Evolutionary conservation across 2,113 vertebrate genomes (phyloP), one percentile per base, ranked within the genome.

Genomic region (Poeciliopsis prolifica): DNA sequence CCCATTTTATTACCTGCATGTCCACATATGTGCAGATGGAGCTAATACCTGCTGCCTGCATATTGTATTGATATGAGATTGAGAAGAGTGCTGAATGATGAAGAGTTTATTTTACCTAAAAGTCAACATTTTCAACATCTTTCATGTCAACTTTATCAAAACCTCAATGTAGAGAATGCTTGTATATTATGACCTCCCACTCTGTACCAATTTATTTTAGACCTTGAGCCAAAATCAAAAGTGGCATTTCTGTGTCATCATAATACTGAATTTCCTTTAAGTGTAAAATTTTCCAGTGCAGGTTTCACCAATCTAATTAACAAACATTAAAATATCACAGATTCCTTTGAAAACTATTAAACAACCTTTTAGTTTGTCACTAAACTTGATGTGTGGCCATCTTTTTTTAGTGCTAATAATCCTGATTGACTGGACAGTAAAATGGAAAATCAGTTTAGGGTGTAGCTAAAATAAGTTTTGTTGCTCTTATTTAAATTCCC

Each of bases 21-120:
- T 65, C 78, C 61, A 74, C 68, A 89, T 64, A 78, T 74, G 76
- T 71, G 60, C 71, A 77, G 51, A 75, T 66, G 33, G 54, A 31
- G 60, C 58, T 89, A 90, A 90, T 88, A 76, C 89, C 61, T 69
- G 80, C 65, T 24, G 51, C 51, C 51, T 54, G 51, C 6, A 9
- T 54, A 10, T 19, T 51, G 19, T 17, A 51, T 22, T 51, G 22
- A 51, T 22, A 51, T 54, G n/a, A n/a, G 19, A 24, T 0, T 54
- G 19, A 54, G 5, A 54, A 24, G 22, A n/a, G 51, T 17, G 15
- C 51, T 24, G 19, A 24, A 24, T 24, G 51, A 54, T 24, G 22
- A 54, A 54, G 22, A 54, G 51, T 19, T 54, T 22, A 54, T 54
- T 54, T 54, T 54, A 24, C 24, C 6, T 24, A 54, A 54, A 8